Conservation (phyloP, 2,797 vertebrate species). For the Eremophila alpestris region DNA sequence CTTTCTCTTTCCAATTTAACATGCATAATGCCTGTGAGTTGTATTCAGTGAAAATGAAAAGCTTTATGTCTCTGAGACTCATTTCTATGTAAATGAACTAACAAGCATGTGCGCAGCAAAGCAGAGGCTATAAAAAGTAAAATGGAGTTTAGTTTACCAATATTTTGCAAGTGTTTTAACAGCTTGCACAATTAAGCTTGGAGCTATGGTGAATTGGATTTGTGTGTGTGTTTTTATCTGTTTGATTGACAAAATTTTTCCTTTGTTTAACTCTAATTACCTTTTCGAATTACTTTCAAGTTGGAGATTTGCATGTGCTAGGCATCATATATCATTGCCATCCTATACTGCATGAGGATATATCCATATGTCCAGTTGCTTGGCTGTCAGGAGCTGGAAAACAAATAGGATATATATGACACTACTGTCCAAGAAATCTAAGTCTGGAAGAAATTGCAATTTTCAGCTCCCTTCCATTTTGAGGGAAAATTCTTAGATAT, state of each 20-base stretch:
- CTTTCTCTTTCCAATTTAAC: conserved; percentile 29
- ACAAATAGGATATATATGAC: not conserved
- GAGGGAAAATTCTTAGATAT: not conserved
- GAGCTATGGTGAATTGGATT: conserved; percentile 7
- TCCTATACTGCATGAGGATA: not conserved
- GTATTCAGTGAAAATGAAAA: conserved; percentile 60
- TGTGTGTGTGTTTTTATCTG: conserved; percentile 3
- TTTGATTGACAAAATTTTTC: conserved; percentile 46
- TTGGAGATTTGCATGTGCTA: not conserved
- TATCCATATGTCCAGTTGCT: not conserved
- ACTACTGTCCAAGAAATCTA: not conserved
- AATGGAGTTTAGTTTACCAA: conserved; percentile 53
- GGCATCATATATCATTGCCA: not conserved
- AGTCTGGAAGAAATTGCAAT: not conserved
- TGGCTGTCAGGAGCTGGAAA: not conserved
- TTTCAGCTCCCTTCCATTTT: not conserved
- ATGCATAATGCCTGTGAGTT: conserved; percentile 47
- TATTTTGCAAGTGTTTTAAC: conserved; percentile 64
- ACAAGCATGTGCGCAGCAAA: conserved; percentile 41
- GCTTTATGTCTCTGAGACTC: conserved; percentile 48
- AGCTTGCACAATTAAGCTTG: conserved; percentile 56
- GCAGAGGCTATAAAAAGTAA: conserved; percentile 47
- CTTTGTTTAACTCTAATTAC: conserved; percentile 42
- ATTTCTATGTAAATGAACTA: conserved; percentile 69
- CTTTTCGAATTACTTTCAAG: conserved; percentile 13